Evolutionary conservation across 2,113 vertebrate genomes (phyloP), one percentile per base, ranked within the genome.

Genomic region (Hassar affinis): DNA sequence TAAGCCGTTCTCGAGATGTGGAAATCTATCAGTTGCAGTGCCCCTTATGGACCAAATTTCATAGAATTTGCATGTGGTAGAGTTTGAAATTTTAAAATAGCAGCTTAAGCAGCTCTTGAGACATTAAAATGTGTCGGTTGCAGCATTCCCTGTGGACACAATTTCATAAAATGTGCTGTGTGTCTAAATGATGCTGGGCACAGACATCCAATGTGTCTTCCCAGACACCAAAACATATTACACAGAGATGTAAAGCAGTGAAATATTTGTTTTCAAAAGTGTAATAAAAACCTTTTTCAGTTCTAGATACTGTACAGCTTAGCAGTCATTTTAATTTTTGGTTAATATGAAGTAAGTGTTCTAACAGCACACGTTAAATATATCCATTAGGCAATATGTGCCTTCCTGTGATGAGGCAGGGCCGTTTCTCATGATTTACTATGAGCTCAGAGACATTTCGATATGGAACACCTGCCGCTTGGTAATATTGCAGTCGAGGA

Each of bases 401-500:
- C 42, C 6, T 72, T 15, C 14, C 45, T 49, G 12, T 72, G 22
- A 75, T 52, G 30, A 76, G 17, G 33, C 8, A 38, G 2, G 17
- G 42, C 1, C 0, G 8, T 64, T 47, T 11, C 8, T 20, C 14
- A 6, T 64, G 59, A 79, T 79, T 61, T 62, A 79, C 78, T 30
- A 45, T 30, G 42, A 62, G 57, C 78, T 64, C n/a, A 5, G n/a
- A 11, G 78, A 61, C 78, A 79, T 79, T 64, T 64, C 27, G 78
- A 79, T 79, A 79, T 49, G 56, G 59, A 61, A 47, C 78, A 79
- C 78, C 78, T 79, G 78, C n/a, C 45, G 59, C 78, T 49, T 62
- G 57, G 78, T 79, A 79, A 79, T 62, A 79, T 47, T 11, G 17
- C 78, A 64, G 57, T 64, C 59, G 45, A 69, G 33, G 64, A 78